A percentile compares a stretch with the other conserved stretches of the same genome.
Evolutionary conservation across 2,113 vertebrate species (phyloP).

Genomic region (Halcyon malimbica): DNA sequence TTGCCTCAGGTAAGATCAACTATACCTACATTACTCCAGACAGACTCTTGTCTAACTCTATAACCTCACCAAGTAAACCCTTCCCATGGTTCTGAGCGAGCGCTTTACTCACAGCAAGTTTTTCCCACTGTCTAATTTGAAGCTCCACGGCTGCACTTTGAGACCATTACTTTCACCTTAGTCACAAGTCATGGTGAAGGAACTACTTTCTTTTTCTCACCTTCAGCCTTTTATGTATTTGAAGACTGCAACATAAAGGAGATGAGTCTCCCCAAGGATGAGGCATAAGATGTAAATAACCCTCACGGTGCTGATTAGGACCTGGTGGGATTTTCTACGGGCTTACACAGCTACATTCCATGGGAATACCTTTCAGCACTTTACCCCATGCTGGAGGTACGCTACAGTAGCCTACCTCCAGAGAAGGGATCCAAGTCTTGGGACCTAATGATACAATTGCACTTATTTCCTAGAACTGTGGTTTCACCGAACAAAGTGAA

Average conservation of each 20-base stretch:
- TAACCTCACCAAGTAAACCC: slow-evolving; percentile 4
- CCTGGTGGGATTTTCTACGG: background rate
- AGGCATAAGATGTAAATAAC: background rate
- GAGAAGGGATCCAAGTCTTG: background rate
- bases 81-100: background rate
- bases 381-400: fast-evolving
- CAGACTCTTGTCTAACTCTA: slow-evolving; percentile 53
- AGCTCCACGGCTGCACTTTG: background rate
- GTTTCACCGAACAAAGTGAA: background rate
- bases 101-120: background rate
- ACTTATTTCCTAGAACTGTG: background rate
- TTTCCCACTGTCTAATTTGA: background rate
- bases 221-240: background rate
- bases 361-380: background rate
- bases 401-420: background rate
- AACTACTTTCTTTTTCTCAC: background rate
- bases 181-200: background rate
- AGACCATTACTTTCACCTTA: background rate
- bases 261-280: background rate
- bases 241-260: background rate
- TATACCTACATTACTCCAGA: slow-evolving; percentile 3
- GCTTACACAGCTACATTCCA: background rate
- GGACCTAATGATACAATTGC: background rate
- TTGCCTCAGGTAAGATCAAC: slow-evolving; percentile 53
- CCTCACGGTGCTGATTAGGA: background rate